A percentile compares a stretch with the other conserved stretches of the same genome.
These are phyloP conservation scores for Lumbricus terrestris DNA, from an alignment of 2,888 invertebrate genomes.

Conservation along the genomic window DNA sequence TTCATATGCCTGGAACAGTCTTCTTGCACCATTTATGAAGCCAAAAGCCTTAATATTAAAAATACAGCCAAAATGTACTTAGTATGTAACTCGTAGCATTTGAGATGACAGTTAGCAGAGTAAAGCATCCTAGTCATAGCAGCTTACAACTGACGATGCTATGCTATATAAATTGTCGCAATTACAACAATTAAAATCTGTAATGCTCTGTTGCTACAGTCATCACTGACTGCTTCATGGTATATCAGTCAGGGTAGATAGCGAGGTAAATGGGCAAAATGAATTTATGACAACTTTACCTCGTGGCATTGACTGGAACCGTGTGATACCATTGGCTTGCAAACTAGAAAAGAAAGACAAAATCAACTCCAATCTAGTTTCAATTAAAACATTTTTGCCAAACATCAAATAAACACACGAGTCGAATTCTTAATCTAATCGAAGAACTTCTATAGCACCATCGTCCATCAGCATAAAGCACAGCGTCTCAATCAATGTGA, in stretches of 20 bases:
- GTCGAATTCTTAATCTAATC: background rate
- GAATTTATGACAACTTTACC: background rate
- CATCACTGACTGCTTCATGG: background rate
- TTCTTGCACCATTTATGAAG: no score
- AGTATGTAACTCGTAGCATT: no score
- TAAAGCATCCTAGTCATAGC: no score
- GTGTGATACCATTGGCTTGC: conserved; percentile 39
- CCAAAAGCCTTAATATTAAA: no score
- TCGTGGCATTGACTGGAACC: conserved; percentile 27
- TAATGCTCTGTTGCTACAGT: background rate
- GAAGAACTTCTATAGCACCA: background rate
- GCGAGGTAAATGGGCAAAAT: background rate
- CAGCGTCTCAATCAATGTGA: no score
- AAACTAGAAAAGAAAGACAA: conserved; percentile 33
- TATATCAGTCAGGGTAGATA: background rate
- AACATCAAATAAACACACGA: background rate
- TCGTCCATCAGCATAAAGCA: no score
- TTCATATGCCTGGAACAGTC: no score
- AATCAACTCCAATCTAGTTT: background rate
- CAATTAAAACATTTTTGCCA: conserved; percentile 34
- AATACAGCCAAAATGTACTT: no score
- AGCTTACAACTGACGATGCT: no score
- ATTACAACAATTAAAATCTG: no score
- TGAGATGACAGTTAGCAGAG: no score
- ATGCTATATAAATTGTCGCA: no score